Evolutionary conservation across 1,140 invertebrate species (phyloP).

Genomic region (Eulimnadia texana): DNA sequence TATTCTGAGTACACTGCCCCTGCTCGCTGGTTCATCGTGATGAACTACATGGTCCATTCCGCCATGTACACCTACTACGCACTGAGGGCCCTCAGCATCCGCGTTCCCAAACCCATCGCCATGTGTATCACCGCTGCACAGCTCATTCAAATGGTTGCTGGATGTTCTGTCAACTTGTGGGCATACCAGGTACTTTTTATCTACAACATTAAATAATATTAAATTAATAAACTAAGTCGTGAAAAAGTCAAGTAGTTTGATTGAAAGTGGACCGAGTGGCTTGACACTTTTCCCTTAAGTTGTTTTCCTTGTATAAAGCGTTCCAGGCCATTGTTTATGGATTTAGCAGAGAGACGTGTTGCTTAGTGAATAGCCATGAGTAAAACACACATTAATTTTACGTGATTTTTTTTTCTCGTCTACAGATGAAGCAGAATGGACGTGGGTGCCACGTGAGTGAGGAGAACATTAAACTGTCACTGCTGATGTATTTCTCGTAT

Average conservation of each 20-base stretch:
- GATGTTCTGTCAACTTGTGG: conserved; percentile 77
- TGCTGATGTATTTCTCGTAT: conserved; percentile 89
- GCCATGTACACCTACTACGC: conserved; percentile 98
- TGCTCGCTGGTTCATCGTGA: conserved; percentile 95
- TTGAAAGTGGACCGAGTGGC: too few species aligned
- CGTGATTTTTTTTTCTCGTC: too few species aligned
- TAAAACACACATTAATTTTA: too few species aligned
- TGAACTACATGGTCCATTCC: conserved; percentile 96
- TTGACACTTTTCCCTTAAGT: too few species aligned
- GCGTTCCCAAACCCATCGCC: conserved; percentile 66
- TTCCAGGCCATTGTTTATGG: too few species aligned
- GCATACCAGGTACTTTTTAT: conserved; percentile 37
- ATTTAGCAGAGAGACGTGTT: too few species aligned
- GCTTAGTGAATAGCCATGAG: too few species aligned
- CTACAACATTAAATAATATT: too few species aligned
- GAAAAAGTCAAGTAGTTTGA: too few species aligned
- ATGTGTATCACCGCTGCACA: conserved; percentile 89
- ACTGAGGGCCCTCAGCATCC: conserved; percentile 69
- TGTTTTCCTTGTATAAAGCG: neutral
- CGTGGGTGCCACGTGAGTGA: conserved; percentile 68
- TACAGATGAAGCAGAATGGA: conserved; percentile 45
- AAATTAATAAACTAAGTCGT: too few species aligned
- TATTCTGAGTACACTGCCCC: conserved; percentile 94
- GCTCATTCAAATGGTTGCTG: conserved; percentile 87
- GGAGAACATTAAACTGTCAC: conserved; percentile 72